Base-by-base conservation (phyloP, 1,140 invertebrate species). In the Heliconius hermathena region DNA sequence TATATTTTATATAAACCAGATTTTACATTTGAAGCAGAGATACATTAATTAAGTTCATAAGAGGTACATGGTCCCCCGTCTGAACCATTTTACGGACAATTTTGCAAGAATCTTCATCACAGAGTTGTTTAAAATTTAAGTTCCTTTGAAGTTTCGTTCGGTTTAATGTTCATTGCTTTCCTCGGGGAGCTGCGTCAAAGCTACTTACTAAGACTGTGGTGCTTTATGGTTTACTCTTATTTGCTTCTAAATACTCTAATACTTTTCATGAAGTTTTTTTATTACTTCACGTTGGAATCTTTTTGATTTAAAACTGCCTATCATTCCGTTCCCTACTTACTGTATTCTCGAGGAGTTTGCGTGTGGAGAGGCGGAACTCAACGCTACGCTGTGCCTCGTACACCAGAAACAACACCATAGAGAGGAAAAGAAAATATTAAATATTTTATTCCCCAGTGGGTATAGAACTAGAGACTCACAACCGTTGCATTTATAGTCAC, bases 101-200 rank as follows among this genome's bases (percentile, higher is more conserved):
- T 83, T 81, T 83, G 76, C 76, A 80, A 83, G 79, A 80, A 78
- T 78, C 78, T 82, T 77, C 79, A 74, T 78, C 76, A 81, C 76
- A 46, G 71, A 81, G 80, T 80, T 81, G 77, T 77, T 83, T 83
- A 83, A 83, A 81, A 79, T 81, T 83, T 79, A 84, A 84, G 77
- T 83, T 83, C 78, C 75, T 83, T 84, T 83, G 81, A 83, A 81
- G 81, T 84, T 83, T 79, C 79, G 78, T 83, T 79, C 74, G 78
- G 76, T 81, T 79, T 84, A 84, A 83, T 83, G 78, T 74, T 83
- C 79, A 81, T 81, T 83, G 77, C 83, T 81, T 81, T 81, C 82
- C 79, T 77, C 76, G 78, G 82, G 82, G 79, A 81, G 70, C 72
- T 49, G 74, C 78, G 82, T 84, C 78, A 79, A 83, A 83, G 83